Evolutionary conservation across 2,113 vertebrate genomes (phyloP), one percentile per base, ranked within the genome.

Genomic region (Strix aluco): DNA sequence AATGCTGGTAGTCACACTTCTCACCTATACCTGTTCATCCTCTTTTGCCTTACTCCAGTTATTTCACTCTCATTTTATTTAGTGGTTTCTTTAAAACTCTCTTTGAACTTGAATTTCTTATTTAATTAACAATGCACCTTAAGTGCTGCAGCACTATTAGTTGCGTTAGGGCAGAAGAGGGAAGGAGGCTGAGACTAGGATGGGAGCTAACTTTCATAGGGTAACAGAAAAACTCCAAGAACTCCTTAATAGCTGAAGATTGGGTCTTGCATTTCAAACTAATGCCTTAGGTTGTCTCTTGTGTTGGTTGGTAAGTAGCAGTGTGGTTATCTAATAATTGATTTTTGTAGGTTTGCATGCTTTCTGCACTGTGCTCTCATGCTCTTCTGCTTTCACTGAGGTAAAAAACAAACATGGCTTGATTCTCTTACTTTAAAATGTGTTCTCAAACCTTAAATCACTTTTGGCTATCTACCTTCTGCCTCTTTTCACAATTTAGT

Each of bases 21-120:
- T 63, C 12, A 27, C 14, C 34, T 88, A 1, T 3, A 0, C 6
- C 3, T 51, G 3, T 34, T 94, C 4, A 1, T 52, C 6, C 5
- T 69, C 4, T 85, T 82, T 29, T 10, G 40, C 34, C 6, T 63
- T 42, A 5, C 5, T 42, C 7, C 14, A 9, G 30, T 16, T 80
- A 18, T 23, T 93, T 86, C 12, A 34, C 30, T 27, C 20, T 65
- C 9, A 15, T 72, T 86, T 92, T 59, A 4, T 65, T 58, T 40
- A 62, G 19, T 61, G 16, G 2, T 29, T 94, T 86, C 5, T 80
- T 82, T 49, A 49, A 51, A 93, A 11, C 2, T 2, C 6, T 6
- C 30, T 67, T 63, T 69, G 16, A 77, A 32, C 8, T 70, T 73
- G 0, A 30, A 0, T 46, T 36, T 34, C 0, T 73, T 69, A 79